Percentiles rank a stretch among this genome's conserved stretches.
phyloP scores from a whole-genome alignment of 2,797 vertebrate genomes.

The Phrynocephalus guinanensis region DNA sequence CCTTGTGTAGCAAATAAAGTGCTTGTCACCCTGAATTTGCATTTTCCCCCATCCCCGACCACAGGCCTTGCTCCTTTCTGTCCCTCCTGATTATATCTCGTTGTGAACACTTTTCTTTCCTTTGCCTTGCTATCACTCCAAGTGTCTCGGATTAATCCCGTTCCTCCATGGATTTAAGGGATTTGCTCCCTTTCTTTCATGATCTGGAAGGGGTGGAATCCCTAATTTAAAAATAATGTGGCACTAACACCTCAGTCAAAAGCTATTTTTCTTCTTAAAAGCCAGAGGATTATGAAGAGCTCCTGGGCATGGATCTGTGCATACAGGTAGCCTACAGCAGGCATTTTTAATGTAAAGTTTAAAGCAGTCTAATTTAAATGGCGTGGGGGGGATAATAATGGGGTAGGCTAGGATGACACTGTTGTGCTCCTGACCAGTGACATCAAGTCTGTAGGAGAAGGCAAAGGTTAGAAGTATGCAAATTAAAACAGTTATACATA shows the following conservation, averaged over 20 bases:
- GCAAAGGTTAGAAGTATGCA: neutral
- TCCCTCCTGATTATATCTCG: slow-evolving; percentile 61
- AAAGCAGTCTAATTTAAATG: slow-evolving; percentile 51
- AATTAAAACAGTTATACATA: slow-evolving; percentile 26
- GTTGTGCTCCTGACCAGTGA: neutral
- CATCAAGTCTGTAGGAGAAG: neutral
- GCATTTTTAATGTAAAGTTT: slow-evolving; percentile 45
- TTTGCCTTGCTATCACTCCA: slow-evolving; percentile 52
- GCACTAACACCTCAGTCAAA: slow-evolving; percentile 40
- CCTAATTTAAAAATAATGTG: slow-evolving; percentile 57
- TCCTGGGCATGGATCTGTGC: slow-evolving; percentile 27
- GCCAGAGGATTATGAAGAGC: slow-evolving; percentile 21
- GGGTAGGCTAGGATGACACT: slow-evolving; percentile 17
- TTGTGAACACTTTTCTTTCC: slow-evolving; percentile 63
- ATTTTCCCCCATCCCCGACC: slow-evolving; percentile 46
- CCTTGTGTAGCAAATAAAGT: slow-evolving; percentile 48
- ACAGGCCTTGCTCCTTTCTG: slow-evolving; percentile 55
- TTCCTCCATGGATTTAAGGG: slow-evolving; percentile 58
- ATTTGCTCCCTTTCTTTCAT: slow-evolving; percentile 36
- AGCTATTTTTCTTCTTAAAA: slow-evolving; percentile 42
- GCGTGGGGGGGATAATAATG: slow-evolving; percentile 37
- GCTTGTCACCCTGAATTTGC: slow-evolving; percentile 44
- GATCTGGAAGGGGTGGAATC: slow-evolving; percentile 42
- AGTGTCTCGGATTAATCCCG: slow-evolving; percentile 63
- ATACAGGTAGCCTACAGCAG: slow-evolving; percentile 1